These are phyloP conservation scores for Druon quercuslanigerum DNA, from an alignment of 1,140 invertebrate genomes.

Conservation along the genomic window DNA sequence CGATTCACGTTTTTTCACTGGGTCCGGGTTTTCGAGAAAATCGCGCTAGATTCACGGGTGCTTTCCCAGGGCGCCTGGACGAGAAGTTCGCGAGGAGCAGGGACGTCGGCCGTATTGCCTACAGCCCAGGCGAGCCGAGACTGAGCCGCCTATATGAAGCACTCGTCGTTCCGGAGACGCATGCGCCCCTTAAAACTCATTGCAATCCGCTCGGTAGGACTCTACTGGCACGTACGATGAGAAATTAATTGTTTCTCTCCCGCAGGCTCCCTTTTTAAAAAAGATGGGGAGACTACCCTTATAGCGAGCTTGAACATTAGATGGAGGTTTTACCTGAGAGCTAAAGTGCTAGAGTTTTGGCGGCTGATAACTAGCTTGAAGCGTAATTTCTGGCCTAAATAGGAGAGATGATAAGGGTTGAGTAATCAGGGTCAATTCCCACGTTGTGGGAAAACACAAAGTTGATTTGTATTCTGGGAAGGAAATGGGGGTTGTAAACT, in stretches of 20 bases:
- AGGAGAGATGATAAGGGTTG: too few relatives aligned
- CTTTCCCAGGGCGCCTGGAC: slow-evolving; percentile 41
- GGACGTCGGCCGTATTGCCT: slow-evolving; percentile 58
- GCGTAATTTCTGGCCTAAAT: too few relatives aligned
- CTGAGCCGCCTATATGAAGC: slow-evolving; percentile 68
- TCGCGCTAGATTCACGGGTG: slow-evolving; percentile 2
- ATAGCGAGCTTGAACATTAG: background rate
- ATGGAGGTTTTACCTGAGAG: too few relatives aligned
- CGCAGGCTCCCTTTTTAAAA: slow-evolving; percentile 17
- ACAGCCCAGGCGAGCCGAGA: slow-evolving; percentile 71
- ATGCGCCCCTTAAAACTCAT: slow-evolving; percentile 49
- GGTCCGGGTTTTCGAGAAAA: background rate
- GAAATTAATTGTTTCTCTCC: slow-evolving; percentile 58
- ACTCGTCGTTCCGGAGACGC: slow-evolving; percentile 55
- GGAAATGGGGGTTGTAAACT: too few relatives aligned
- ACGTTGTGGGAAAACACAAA: too few relatives aligned
- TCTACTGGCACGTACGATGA: slow-evolving; percentile 46
- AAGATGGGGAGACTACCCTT: background rate
- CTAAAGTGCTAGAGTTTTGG: too few relatives aligned
- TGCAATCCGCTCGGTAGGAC: slow-evolving; percentile 19
- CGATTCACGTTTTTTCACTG: background rate
- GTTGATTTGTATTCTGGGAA: too few relatives aligned
- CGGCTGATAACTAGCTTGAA: too few relatives aligned
- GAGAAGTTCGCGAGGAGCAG: slow-evolving; percentile 33
- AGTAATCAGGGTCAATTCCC: too few relatives aligned